Evolutionary conservation across 1,140 invertebrate genomes (phyloP).

Genomic region (Bathynomus jamesi): DNA sequence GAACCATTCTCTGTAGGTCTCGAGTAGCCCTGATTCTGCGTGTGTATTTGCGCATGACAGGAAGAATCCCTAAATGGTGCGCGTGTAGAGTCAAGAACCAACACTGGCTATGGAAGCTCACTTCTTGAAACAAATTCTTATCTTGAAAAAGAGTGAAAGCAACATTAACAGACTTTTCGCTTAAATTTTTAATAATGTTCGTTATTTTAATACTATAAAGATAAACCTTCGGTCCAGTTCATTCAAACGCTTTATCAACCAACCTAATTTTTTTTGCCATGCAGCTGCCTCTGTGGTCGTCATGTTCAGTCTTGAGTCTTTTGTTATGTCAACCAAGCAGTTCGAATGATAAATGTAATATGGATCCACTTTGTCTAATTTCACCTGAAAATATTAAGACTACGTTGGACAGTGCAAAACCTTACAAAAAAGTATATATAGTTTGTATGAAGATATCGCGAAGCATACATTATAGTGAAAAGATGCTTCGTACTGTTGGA

Average conservation of each 20-base stretch:
- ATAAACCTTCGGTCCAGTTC: background rate
- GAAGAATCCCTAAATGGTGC: constrained; percentile 82
- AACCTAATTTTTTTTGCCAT: constrained; percentile 61
- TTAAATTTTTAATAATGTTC: background rate
- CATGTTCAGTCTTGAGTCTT: constrained; percentile 76
- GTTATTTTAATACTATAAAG: background rate
- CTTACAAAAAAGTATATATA: no score
- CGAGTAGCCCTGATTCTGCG: constrained; percentile 68
- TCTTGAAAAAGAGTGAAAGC: background rate
- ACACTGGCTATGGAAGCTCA: constrained; percentile 90
- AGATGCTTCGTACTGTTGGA: no score
- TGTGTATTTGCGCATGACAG: constrained; percentile 79
- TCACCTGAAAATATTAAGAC: constrained; percentile 22
- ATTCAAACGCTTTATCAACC: constrained; percentile 6
- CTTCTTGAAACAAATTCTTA: constrained; percentile 35
- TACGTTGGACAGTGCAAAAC: no score
- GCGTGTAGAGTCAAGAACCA: constrained; percentile 92
- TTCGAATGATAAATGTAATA: constrained; percentile 75
- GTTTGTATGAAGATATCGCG: no score
- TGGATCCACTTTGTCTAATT: constrained; percentile 53
- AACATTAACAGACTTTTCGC: background rate
- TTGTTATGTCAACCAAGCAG: constrained; percentile 64
- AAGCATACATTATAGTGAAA: no score
- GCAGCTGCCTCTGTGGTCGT: constrained; percentile 67
- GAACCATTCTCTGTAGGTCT: constrained; percentile 72